A percentile compares a stretch with the other conserved stretches of the same genome.
Conservation (phyloP, 1,140 invertebrate species). For the Ditylenchus dipsaci region DNA sequence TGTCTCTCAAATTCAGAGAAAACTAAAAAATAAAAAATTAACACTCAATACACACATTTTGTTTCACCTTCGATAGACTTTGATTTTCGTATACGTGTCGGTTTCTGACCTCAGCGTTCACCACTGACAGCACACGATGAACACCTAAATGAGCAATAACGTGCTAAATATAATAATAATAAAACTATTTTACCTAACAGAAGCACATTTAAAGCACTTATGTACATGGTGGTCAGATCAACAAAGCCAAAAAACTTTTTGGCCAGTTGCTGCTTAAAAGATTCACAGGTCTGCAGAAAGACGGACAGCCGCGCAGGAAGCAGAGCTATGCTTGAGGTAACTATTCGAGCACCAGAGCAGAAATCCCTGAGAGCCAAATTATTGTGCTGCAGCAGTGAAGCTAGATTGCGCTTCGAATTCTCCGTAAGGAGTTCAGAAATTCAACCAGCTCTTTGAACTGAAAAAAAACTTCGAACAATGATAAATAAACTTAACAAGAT, state of each 20-base stretch:
- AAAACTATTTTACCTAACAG: too few relatives aligned
- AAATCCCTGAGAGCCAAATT: background rate
- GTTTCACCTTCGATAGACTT: too few relatives aligned
- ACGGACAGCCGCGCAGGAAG: too few relatives aligned
- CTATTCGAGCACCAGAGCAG: background rate
- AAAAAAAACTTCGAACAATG: background rate
- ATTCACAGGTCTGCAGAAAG: background rate
- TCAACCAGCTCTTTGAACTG: background rate
- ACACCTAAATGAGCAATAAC: too few relatives aligned
- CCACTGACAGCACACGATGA: too few relatives aligned
- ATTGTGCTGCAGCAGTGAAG: background rate
- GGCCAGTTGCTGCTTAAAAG: slow-evolving; percentile 11
- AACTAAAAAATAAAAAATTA: too few relatives aligned
- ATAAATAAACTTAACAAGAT: background rate
- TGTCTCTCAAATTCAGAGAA: too few relatives aligned
- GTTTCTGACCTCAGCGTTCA: too few relatives aligned
- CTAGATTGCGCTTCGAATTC: background rate
- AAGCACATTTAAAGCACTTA: background rate
- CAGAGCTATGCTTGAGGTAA: too few relatives aligned
- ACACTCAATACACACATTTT: too few relatives aligned
- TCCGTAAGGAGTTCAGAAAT: background rate
- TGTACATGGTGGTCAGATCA: slow-evolving; percentile 16
- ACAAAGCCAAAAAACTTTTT: slow-evolving; percentile 13
- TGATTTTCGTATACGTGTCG: too few relatives aligned
- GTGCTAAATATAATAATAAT: too few relatives aligned